phyloP scores from a whole-genome alignment of 2,113 vertebrate genomes.

The Otis tarda region DNA sequence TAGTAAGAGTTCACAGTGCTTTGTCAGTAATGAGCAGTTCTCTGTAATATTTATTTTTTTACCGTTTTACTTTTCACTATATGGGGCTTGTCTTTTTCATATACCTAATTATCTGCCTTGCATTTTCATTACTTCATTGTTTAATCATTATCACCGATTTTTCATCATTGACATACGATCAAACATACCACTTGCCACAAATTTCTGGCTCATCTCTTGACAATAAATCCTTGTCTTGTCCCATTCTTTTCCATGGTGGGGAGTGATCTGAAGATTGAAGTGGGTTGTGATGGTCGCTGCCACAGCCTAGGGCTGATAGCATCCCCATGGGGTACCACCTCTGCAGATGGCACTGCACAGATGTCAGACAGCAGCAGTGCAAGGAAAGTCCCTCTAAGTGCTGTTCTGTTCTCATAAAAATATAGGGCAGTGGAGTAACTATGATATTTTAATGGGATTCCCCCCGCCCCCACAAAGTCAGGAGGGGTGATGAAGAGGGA shows the following conservation, averaged over 20 bases:
- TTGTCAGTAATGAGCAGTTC: not conserved
- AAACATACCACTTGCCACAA: not conserved
- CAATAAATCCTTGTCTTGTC: not conserved
- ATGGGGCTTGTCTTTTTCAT: not conserved
- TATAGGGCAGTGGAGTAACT: not conserved
- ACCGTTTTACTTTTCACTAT: not conserved
- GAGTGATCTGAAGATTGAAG: not conserved
- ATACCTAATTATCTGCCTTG: not conserved
- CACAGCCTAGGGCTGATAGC: not conserved
- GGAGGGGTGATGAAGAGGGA: not conserved
- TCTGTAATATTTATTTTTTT: not conserved
- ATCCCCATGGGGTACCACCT: not conserved
- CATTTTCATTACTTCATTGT: not conserved
- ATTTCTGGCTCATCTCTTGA: not conserved
- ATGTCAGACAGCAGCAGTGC: not conserved
- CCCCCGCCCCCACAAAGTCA: accelerated
- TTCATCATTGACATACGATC: not conserved
- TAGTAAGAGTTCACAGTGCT: not conserved
- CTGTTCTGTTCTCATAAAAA: not conserved
- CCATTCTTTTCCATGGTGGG: not conserved
- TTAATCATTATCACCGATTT: not conserved
- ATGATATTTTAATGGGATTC: not conserved
- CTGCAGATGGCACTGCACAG: not conserved
- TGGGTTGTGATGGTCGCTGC: not conserved
- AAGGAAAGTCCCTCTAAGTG: not conserved